Evolutionary conservation across 2,113 vertebrate genomes (phyloP).

Genomic region (Passer domesticus): DNA sequence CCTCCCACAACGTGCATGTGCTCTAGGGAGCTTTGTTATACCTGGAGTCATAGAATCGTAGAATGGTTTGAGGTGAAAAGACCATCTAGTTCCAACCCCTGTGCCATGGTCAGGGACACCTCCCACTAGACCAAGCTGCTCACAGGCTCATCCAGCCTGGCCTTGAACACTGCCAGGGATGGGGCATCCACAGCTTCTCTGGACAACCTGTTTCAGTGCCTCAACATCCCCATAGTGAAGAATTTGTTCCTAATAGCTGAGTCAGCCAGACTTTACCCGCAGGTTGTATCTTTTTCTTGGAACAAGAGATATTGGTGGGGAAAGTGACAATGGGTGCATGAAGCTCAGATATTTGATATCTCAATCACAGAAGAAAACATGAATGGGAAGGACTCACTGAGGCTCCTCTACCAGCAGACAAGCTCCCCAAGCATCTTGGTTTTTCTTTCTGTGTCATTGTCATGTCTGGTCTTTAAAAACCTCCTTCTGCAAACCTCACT

Average conservation of each 20-base stretch:
- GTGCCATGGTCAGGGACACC: not conserved
- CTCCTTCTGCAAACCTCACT: not conserved
- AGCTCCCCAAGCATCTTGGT: not conserved
- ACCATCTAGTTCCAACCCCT: not conserved
- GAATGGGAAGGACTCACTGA: not conserved
- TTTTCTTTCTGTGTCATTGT: not conserved
- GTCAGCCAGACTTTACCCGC: not conserved
- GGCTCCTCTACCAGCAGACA: not conserved
- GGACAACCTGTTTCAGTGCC: not conserved
- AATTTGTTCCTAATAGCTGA: not conserved
- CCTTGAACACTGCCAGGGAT: not conserved
- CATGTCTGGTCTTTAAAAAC: not conserved
- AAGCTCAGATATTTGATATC: not conserved
- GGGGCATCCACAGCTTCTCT: not conserved
- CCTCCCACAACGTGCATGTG: not conserved
- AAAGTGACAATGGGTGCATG: not conserved
- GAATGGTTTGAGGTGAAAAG: not conserved
- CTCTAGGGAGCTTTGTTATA: not conserved
- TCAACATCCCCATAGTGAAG: not conserved
- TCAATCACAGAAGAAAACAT: not conserved
- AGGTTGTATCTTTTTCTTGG: not conserved
- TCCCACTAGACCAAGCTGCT: not conserved
- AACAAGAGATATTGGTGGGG: not conserved
- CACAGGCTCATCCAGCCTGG: not conserved
- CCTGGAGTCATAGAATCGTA: not conserved